Conservation (phyloP, 2,797 vertebrate genomes). For the Darevskia nairensis region DNA sequence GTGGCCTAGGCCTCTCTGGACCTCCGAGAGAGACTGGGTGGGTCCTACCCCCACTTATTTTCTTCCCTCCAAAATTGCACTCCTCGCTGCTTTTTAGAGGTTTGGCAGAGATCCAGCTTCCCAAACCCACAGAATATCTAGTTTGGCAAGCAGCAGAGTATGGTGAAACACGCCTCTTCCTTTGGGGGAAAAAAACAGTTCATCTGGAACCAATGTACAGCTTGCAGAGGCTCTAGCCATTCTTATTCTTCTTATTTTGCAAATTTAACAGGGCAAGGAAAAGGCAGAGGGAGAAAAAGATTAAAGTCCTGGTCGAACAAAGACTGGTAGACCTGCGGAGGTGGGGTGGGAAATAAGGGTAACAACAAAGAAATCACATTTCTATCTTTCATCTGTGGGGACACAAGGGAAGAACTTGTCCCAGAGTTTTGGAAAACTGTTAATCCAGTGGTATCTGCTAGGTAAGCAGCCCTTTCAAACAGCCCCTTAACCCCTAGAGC, state of each 20-base stretch:
- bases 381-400: not conserved
- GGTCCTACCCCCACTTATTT: not conserved
- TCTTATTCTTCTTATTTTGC: too few relatives aligned
- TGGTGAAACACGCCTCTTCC: not conserved
- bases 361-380: not conserved
- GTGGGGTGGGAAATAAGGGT: not conserved
- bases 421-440: not conserved
- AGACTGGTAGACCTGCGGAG: not conserved
- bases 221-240: not conserved
- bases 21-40: too few relatives aligned
- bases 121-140: not conserved
- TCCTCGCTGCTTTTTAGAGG: not conserved
- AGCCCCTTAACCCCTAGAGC: too few relatives aligned
- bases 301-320: not conserved
- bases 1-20: too few relatives aligned
- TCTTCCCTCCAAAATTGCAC: not conserved
- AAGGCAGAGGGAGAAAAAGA: too few relatives aligned
- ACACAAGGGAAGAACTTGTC: not conserved
- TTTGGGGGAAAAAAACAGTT: not conserved
- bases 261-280: too few relatives aligned
- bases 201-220: not conserved
- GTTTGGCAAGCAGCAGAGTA: not conserved
- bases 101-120: not conserved
- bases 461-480: not conserved
- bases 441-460: not conserved